Evolutionary conservation across 2,113 vertebrate species (phyloP).

Genomic region (Thalassarche chlororhynchos): DNA sequence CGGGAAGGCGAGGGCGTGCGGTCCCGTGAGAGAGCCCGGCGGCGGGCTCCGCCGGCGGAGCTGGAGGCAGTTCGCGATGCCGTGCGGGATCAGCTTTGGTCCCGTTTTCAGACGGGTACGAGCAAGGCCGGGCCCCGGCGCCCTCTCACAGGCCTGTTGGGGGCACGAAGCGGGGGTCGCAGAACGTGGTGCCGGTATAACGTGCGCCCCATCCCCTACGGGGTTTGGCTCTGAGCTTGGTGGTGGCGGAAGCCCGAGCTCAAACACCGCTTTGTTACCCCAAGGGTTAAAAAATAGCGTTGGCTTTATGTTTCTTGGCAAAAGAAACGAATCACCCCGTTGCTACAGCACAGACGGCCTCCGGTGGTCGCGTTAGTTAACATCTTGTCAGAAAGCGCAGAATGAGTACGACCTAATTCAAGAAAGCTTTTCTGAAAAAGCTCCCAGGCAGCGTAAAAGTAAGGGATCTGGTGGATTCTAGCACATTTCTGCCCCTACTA

Average conservation of each 20-base stretch:
- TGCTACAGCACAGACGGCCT: accelerated
- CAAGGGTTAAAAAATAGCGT: not conserved
- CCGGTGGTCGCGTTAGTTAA: accelerated
- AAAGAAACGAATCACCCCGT: accelerated
- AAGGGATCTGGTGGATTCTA: too few species aligned
- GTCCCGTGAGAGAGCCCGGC: accelerated
- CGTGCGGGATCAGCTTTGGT: accelerated
- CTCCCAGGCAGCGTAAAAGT: accelerated
- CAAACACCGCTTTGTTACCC: too few species aligned
- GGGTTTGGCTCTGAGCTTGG: not conserved
- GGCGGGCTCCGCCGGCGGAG: too few species aligned
- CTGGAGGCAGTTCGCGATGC: accelerated
- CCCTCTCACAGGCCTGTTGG: too few species aligned
- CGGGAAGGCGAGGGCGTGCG: too few species aligned
- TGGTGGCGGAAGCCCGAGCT: not conserved
- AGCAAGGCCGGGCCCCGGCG: too few species aligned
- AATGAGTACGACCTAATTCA: not conserved
- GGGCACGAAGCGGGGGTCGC: not conserved
- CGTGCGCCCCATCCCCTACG: accelerated
- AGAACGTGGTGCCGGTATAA: accelerated
- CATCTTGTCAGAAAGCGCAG: not conserved
- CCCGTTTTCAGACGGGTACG: too few species aligned
- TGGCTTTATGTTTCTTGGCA: too few species aligned
- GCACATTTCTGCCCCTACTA: not conserved
- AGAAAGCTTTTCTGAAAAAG: not conserved